These are phyloP conservation scores for Carposina sasakii DNA, from an alignment of 1,140 invertebrate species.

Conservation along the genomic window DNA sequence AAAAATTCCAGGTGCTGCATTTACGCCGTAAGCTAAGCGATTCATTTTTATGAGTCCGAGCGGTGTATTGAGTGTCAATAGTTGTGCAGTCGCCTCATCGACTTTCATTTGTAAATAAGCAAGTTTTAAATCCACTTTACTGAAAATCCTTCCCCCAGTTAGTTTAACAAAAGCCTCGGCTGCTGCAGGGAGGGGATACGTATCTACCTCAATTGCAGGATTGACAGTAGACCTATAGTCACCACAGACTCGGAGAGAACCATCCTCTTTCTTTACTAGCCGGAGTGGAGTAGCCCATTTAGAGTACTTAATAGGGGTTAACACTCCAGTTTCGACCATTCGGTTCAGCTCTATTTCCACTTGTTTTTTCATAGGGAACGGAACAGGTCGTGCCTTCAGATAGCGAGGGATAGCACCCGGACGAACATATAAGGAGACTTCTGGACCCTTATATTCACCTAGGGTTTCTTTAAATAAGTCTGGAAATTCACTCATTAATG, in stretches of 20 bases:
- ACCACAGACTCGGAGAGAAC: conserved; percentile 22
- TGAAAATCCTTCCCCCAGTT: conserved; percentile 19
- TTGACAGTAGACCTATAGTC: conserved; percentile 25
- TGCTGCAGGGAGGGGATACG: conserved; percentile 18
- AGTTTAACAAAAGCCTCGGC: conserved; percentile 18
- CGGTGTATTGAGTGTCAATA: conserved; percentile 42
- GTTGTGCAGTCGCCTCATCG: conserved; percentile 31
- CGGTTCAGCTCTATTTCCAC: conserved; percentile 19
- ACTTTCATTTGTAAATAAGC: conserved; percentile 46
- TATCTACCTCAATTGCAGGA: conserved; percentile 15
- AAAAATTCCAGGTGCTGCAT: conserved; percentile 55
- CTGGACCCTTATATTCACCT: conserved; percentile 22
- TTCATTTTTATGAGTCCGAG: conserved; percentile 61
- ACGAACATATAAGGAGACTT: conserved; percentile 17
- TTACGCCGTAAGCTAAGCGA: conserved; percentile 63
- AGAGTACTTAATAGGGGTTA: conserved; percentile 23
- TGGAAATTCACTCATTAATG: conserved; percentile 13
- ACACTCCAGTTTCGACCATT: conserved; percentile 12
- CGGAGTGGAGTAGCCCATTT: conserved; percentile 27
- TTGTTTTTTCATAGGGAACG: conserved; percentile 19
- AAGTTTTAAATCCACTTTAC: conserved; percentile 48
- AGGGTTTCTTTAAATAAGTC: conserved; percentile 15
- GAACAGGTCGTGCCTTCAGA: conserved; percentile 20
- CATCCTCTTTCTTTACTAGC: conserved; percentile 23
- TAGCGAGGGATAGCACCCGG: conserved; percentile 11